Evolutionary conservation across 2,888 invertebrate genomes (phyloP).

Genomic region (Zygothrica quintamaculata): DNA sequence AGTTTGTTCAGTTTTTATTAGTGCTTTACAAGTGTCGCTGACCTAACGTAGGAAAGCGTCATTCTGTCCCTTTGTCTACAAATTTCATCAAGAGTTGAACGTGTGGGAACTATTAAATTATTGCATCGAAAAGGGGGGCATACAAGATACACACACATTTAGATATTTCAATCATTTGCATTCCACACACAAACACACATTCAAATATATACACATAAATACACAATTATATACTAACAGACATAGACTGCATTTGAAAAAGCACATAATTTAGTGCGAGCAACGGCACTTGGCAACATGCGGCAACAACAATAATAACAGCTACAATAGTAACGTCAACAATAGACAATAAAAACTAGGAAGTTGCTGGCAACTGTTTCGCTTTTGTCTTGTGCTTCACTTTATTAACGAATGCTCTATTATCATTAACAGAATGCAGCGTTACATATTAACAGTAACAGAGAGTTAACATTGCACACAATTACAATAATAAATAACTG

Average conservation of each 20-base stretch:
- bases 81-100: constrained; percentile 43
- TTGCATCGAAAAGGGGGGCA: constrained; percentile 65
- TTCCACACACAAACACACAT: constrained; percentile 47
- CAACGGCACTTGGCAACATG: constrained; percentile 68
- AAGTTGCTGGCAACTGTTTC: constrained; percentile 49
- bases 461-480: constrained; percentile 35
- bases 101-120: constrained; percentile 73
- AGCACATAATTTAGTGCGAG: constrained; percentile 59
- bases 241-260: constrained; percentile 45
- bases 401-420: constrained; percentile 42
- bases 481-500: constrained; percentile 60
- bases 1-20: constrained; percentile 54
- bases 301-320: constrained; percentile 30
- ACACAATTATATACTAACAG: constrained; percentile 7
- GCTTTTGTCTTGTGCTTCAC: constrained; percentile 45
- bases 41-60: constrained; percentile 3
- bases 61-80: constrained; percentile 15
- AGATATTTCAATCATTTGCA: constrained; percentile 70
- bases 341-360: constrained; percentile 37
- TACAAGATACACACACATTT: constrained; percentile 23
- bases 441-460: constrained; percentile 28
- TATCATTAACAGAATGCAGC: constrained; percentile 38
- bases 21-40: constrained; percentile 31
- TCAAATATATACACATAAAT: constrained; percentile 32
- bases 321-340: constrained; percentile 35